These are phyloP conservation scores for Parnassius apollo DNA, from an alignment of 2,888 invertebrate species.

Conservation along the genomic window DNA sequence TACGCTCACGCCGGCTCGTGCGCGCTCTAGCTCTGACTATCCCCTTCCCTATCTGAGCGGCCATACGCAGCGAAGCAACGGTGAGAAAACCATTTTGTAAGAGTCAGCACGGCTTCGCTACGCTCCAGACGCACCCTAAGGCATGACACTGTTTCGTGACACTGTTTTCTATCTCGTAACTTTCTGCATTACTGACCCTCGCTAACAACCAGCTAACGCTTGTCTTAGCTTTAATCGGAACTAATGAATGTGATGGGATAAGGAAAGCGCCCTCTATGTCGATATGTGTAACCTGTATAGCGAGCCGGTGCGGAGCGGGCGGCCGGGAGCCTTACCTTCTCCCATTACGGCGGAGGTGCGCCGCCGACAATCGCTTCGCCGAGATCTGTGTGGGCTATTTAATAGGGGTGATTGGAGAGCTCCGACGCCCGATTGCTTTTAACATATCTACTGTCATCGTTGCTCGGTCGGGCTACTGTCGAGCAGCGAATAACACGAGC, in stretches of 20 bases:
- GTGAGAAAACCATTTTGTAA: constrained; percentile 77
- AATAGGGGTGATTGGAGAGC: constrained; percentile 62
- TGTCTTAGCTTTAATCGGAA: constrained; percentile 71
- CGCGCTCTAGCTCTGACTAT: constrained; percentile 49
- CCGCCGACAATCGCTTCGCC: constrained; percentile 75
- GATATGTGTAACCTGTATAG: constrained; percentile 54
- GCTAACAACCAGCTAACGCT: constrained; percentile 74
- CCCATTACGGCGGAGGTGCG: constrained; percentile 82
- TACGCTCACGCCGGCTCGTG: constrained; percentile 37
- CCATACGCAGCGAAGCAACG: constrained; percentile 73
- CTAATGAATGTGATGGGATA: constrained; percentile 84
- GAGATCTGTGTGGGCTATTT: constrained; percentile 68
- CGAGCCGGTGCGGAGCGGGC: constrained; percentile 73
- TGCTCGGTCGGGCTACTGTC: constrained; percentile 48
- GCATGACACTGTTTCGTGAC: constrained; percentile 56
- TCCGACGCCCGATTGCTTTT: constrained; percentile 68
- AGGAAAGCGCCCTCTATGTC: constrained; percentile 86
- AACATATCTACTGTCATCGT: constrained; percentile 74
- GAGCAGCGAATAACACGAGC: constrained; percentile 42
- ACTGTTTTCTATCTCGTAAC: constrained; percentile 60
- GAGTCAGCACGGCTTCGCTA: constrained; percentile 77
- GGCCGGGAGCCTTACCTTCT: constrained; percentile 81
- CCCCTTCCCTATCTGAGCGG: constrained; percentile 62
- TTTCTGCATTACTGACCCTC: constrained; percentile 72
- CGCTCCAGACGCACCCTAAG: constrained; percentile 71